Evolutionary conservation across 2,888 invertebrate genomes (phyloP), one percentile per base, ranked within the genome.

Genomic region (Alviniconcha strummeri): DNA sequence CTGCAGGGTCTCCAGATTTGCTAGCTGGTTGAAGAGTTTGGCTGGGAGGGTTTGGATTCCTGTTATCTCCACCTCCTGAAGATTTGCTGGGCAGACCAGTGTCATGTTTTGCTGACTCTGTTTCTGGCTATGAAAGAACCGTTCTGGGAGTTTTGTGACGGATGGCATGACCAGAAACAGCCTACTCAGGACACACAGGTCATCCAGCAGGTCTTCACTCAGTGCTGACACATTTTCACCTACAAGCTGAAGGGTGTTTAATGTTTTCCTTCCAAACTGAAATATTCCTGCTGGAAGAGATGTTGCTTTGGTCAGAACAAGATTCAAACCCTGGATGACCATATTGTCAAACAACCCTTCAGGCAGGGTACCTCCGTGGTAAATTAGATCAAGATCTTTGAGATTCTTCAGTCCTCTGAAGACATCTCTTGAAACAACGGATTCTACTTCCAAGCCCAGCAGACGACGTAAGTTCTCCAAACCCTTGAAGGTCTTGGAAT

Each of bases 21-120:
- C 84, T 36, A 83, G 72, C 36, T 82, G 71, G 8, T 82, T 76
- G 57, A 86, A 85, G 55, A 86, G 57, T 9, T 82, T 77, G n/a
- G 57, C 57, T 36, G 86, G 86, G 67, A 86, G 64, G 52, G 64
- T 74, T 5, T 80, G 54, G n/a, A 86, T 75, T 13, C 82, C 81
- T 13, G 60, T 78, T 8, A 86, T 81, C 74, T 83, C 76, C 71
- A 86, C 85, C 69, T 85, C 84, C 67, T 84, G 84, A 6, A 86
- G 81, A 55, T 81, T 84, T 19, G 67, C 67, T 0, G 83, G 76
- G 15, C 79, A 56, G 19, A 52, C 36, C 52, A 55, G 36, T 15
- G 52, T 57, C 1, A 19, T 54, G 5, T 19, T 60, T 8, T 60
- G 8, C 8, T 60, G 75, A 55, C 78, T 54, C 13, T 54, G 6